Base-by-base conservation (phyloP, 2,888 invertebrate species). In the Drosophila birchii region DNA sequence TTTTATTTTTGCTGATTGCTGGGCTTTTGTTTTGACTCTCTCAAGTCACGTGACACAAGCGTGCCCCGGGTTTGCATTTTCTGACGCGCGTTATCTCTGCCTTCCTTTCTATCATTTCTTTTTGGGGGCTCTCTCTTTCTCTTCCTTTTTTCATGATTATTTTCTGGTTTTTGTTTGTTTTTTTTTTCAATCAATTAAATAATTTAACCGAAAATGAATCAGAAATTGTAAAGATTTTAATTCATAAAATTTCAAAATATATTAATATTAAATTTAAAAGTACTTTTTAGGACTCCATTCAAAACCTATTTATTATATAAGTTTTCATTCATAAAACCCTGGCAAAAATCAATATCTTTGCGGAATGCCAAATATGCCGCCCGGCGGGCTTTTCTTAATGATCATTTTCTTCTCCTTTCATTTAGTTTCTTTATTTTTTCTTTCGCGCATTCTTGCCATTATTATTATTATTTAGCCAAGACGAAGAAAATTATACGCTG, bases 41-140 rank as follows among this genome's bases (percentile, higher is more conserved):
- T 44, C 39, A 68, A 56, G 67, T 68, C 67, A 68, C 67, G 67
- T 68, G 67, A 68, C 23, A 20, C 6, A 56, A 66, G 67, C 67
- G 67, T 68, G 67, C 67, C 56, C 29, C 38, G 2, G 34, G n/a
- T 32, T 53, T 41, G 60, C 18, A n/a, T 59, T 39, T 60, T 63
- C 53, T 54, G 64, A 67, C 54, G 45, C 45, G 66, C 54, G n/a
- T n/a, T 59, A 59, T 45, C 32, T 45, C 20, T 29, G 18, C 12
- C 18, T 16, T 4, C 34, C 18, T 32, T 38, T 51, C 36, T 9
- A n/a, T 23, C 36, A 59, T 32, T 59, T 62, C 36, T 53, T 39
- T 4, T 26, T 16, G 16, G n/a, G n/a, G 11, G n/a, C 12, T 18
- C 7, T 39, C 4, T 39, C 39, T 23, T 44, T 49, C 12, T 61